These are phyloP conservation scores for Trachelus troglodyta DNA, from an alignment of 2,888 invertebrate genomes.

Conservation along the genomic window DNA sequence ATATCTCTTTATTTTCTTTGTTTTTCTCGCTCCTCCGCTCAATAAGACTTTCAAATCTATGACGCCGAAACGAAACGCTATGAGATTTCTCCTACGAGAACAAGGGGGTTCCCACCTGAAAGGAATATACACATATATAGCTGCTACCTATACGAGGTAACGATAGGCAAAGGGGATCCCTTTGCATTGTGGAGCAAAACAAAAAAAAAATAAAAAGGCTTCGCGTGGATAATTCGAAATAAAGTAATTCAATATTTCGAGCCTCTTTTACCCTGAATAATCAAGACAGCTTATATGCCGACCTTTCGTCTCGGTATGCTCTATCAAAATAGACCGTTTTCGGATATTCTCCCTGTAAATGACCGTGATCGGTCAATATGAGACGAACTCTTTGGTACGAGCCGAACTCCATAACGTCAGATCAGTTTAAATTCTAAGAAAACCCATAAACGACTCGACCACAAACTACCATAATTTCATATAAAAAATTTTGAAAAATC, in stretches of 20 bases:
- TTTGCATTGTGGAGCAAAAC: background rate
- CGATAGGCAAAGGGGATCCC: background rate
- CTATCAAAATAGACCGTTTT: background rate
- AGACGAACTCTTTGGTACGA: background rate
- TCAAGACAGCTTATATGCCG: background rate
- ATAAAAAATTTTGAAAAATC: background rate
- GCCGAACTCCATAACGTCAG: background rate
- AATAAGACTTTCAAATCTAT: background rate
- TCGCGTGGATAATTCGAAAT: slow-evolving; percentile 1
- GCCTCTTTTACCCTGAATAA: background rate
- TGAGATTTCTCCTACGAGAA: background rate
- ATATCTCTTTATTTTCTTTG: background rate
- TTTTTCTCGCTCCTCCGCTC: background rate
- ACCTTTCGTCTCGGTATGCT: background rate
- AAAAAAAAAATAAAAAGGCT: background rate
- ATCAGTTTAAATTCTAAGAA: too few relatives aligned
- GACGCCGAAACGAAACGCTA: background rate
- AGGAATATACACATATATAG: background rate
- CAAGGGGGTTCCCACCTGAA: background rate
- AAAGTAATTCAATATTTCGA: slow-evolving; percentile 8
- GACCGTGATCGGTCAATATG: background rate
- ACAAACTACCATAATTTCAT: background rate
- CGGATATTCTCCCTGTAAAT: background rate
- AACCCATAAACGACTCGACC: too few relatives aligned
- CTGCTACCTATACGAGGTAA: background rate